A percentile compares a stretch with the other conserved stretches of the same genome.
phyloP scores from a whole-genome alignment of 2,113 vertebrate species.

The Motacilla alba region DNA sequence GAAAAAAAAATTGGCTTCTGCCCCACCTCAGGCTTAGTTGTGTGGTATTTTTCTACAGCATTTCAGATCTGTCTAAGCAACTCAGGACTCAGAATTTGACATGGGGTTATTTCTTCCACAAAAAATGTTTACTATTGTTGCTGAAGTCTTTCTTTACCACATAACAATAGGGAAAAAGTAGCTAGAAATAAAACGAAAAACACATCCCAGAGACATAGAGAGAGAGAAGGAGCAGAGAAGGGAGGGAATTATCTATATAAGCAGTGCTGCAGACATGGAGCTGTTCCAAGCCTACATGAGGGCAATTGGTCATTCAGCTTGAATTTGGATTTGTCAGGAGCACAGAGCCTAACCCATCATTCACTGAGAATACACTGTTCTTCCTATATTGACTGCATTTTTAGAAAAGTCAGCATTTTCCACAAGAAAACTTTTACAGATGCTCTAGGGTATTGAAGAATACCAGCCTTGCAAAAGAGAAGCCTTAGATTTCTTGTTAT shows the following conservation, averaged over 20 bases:
- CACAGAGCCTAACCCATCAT: not conserved
- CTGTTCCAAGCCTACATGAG: not conserved
- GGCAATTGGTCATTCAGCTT: not conserved
- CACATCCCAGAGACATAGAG: not conserved
- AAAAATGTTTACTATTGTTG: not conserved
- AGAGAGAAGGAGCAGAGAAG: not conserved
- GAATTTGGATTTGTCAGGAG: constrained; percentile 5
- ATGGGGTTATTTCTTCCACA: not conserved
- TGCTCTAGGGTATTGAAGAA: not conserved
- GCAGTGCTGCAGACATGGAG: not conserved
- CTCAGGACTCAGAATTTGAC: not conserved
- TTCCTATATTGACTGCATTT: not conserved
- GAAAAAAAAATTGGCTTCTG: not conserved
- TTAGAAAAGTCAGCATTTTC: constrained; percentile 48
- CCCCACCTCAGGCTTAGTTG: not conserved
- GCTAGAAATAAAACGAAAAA: not conserved
- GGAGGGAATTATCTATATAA: not conserved
- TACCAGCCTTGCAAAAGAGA: not conserved
- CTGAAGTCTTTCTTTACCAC: not conserved
- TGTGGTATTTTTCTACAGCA: not conserved
- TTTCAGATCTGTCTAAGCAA: not conserved
- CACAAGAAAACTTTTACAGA: not conserved
- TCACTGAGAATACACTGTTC: not conserved
- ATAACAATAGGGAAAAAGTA: not conserved
- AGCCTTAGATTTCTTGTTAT: constrained; percentile 4